Percentiles rank a stretch among this genome's conserved stretches.
Evolutionary conservation across 2,113 vertebrate genomes (phyloP).

Genomic region (Naja naja): DNA sequence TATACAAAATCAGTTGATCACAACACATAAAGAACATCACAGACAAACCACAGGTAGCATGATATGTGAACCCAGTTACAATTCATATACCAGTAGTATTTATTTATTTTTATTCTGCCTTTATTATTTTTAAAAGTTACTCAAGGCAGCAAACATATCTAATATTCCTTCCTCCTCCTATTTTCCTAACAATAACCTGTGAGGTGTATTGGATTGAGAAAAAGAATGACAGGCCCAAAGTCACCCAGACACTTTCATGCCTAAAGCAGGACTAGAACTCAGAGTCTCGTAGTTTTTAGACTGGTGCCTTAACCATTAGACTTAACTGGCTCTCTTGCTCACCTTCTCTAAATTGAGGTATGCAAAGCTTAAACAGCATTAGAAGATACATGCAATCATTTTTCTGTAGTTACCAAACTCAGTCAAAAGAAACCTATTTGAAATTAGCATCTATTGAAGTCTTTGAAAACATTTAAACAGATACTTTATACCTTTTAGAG

Average conservation of each 20-base stretch:
- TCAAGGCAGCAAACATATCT: neutral
- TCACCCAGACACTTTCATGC: too few species aligned
- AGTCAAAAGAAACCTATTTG: neutral
- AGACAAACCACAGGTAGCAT: neutral
- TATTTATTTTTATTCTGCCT: neutral
- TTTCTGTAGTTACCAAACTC: neutral
- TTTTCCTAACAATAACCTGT: neutral
- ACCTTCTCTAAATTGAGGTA: neutral
- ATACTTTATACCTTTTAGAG: slow-evolving; percentile 34
- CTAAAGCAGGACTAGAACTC: neutral
- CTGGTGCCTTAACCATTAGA: neutral
- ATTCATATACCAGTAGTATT: neutral
- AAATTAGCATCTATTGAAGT: neutral
- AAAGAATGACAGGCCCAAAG: too few species aligned
- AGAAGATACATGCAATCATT: neutral
- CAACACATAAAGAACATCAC: neutral
- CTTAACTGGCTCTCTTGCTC: neutral
- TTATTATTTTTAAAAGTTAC: neutral
- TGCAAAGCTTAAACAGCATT: neutral
- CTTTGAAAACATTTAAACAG: neutral
- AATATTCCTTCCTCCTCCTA: neutral
- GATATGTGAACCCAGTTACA: neutral
- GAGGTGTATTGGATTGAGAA: too few species aligned
- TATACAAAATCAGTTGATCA: neutral
- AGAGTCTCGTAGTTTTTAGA: neutral